Evolutionary conservation across 2,113 vertebrate species (phyloP), one percentile per base, ranked within the genome.

Genomic region (Phycodurus eques): DNA sequence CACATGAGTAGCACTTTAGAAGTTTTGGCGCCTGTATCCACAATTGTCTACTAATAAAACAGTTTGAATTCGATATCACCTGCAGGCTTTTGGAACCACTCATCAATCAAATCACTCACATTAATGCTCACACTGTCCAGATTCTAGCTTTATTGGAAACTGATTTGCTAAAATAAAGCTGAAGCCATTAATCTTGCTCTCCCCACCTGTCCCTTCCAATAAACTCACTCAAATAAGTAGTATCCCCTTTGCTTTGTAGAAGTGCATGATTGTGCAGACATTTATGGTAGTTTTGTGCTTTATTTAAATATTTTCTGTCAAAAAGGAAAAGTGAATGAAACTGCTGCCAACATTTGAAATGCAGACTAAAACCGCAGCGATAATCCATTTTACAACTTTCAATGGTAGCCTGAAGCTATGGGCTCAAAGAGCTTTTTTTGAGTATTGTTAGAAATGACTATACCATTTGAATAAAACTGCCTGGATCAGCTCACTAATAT

Each of bases 151-250:
- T 93, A 91, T 92, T 91, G 83, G 88, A 89, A 84, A 83, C 81
- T 83, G 77, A 91, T 88, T 92, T 91, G 90, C 91, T 90, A 92
- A 92, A 80, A 88, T 89, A 89, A 90, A 89, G 85, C 75, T 83
- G 71, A 81, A 84, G 77, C 77, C 77, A 88, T 88, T 89, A 85
- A 89, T 91, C 80, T 81, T 88, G 78, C 72, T 83, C 80, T 85
- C 76, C 83, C 76, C 73, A 73, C 67, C 70, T 68, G 53, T 88
- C 74, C 69, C 46, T 76, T 83, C 79, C 85, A 91, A 85, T 90
- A 91, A 91, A 88, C 74, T 81, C 83, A 80, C 17, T 73, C 62
- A 76, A 90, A 85, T 68, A 80, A 80, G 66, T 68, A 59, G 70
- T 76, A 75, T 79, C 27, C 64, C 69, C 59, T 82, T 75, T 82